Evolutionary conservation across 1,140 invertebrate genomes (phyloP), one percentile per base, ranked within the genome.

Genomic region (Elymnias hypermnestra): DNA sequence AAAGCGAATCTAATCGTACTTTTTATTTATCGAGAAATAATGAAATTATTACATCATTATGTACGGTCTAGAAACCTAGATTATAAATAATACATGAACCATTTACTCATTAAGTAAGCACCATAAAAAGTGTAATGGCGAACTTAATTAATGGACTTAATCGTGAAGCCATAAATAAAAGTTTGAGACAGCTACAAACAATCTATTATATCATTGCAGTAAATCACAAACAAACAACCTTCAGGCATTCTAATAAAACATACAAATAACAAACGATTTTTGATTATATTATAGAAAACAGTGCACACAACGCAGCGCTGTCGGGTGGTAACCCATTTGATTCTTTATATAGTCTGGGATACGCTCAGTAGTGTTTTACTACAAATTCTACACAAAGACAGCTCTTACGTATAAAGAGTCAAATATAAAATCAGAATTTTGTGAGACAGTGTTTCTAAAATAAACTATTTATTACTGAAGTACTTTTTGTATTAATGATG

Each of bases 141-240:
- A 17, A 33, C 14, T 17, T 33, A 15, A 17, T 12, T 29, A 13
- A 14, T 12, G 5, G 5, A 29, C 5, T 29, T 14, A 25, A 38
- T 49, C 29, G 46, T 35, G 31, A 31, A 19, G 40, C 46, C 38
- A 49, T 49, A 41, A 49, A 49, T 49, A 49, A 35, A 36, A 49
- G 21, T 49, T 22, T 31, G 36, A 33, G 46, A 35, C 46, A 37
- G 39, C 17, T 21, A 29, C 35, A 40, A 36, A 8, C 41, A 14
- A 31, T 31, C 10, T 49, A 51, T 44, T 39, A 44, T 44, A 41
- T 39, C 40, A 39, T 43, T 33, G 26, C 37, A 33, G 38, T 49
- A 49, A 41, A 36, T 45, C 28, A 50, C 31, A 50, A 44, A 28
- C 18, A 8, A 10, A n/a, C 25, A 51, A 29, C 41, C 33, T 37